These are phyloP conservation scores for Watsonalla binaria DNA, from an alignment of 2,888 invertebrate species.

Conservation along the genomic window DNA sequence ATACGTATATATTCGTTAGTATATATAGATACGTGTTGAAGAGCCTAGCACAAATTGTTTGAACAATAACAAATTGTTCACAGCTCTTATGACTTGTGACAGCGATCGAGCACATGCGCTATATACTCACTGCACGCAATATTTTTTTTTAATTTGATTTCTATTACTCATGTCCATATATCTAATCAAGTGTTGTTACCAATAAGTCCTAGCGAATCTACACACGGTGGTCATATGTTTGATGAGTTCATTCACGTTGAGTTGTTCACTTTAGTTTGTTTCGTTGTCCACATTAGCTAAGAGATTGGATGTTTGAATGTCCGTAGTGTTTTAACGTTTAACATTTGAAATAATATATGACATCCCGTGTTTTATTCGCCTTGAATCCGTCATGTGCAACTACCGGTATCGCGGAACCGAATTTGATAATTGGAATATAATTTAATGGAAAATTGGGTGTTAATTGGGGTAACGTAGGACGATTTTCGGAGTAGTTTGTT, in stretches of 20 bases:
- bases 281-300: conserved; percentile 63
- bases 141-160: conserved; percentile 29
- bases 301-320: conserved; percentile 73
- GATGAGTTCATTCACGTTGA: conserved; percentile 65
- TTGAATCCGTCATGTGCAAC: conserved; percentile 81
- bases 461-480: conserved; percentile 69
- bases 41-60: too few relatives aligned
- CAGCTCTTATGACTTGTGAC: neutral
- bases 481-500: conserved; percentile 80
- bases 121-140: conserved; percentile 27
- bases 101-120: conserved; percentile 3
- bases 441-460: conserved; percentile 10
- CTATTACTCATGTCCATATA: conserved; percentile 38
- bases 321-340: conserved; percentile 70
- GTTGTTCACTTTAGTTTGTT: conserved; percentile 70
- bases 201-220: conserved; percentile 75
- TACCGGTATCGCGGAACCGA: conserved; percentile 50
- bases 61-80: too few relatives aligned
- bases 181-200: conserved; percentile 35
- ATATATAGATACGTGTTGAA: too few relatives aligned
- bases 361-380: conserved; percentile 79
- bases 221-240: conserved; percentile 79
- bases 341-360: conserved; percentile 77
- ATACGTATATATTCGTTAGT: too few relatives aligned
- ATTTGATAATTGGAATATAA: conserved; percentile 46